Conservation (phyloP, 1,140 invertebrate species). For the Cylas formicarius region DNA sequence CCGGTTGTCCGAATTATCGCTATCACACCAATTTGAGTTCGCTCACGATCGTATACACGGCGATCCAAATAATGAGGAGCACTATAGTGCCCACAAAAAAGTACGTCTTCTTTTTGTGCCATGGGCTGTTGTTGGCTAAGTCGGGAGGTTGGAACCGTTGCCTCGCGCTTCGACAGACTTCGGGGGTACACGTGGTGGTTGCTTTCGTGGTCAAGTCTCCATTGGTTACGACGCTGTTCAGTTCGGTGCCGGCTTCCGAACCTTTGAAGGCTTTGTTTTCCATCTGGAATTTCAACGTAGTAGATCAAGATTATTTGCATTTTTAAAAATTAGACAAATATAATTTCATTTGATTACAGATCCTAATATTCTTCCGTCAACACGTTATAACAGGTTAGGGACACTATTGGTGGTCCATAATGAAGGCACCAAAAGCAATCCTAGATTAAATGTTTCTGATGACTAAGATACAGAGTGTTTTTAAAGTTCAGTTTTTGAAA, state of each 20-base stretch:
- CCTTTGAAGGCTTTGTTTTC: conserved; percentile 24
- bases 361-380: no score
- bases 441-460: no score
- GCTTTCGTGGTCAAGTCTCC: conserved; percentile 9
- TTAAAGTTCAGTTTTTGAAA: no score
- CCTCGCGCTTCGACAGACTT: conserved; percentile 35
- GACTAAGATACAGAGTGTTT: no score
- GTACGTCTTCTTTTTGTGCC: conserved; percentile 46
- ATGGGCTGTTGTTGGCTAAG: conserved; percentile 44
- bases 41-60: conserved; percentile 39
- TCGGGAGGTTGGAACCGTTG: conserved; percentile 33
- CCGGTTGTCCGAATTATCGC: no score
- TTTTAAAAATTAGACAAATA: no score
- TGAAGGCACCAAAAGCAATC: no score
- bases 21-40: conserved; percentile 24
- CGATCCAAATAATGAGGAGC: conserved; percentile 44
- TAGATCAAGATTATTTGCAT: no score
- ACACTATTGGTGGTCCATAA: no score
- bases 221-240: conserved; percentile 23
- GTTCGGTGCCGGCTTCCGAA: conserved; percentile 29
- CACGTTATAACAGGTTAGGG: no score
- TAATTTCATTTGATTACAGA: no score
- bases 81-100: conserved; percentile 44
- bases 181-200: conserved; percentile 31
- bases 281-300: conserved; percentile 28